Evolutionary conservation across 2,797 vertebrate genomes (phyloP).

Genomic region (Peromyscus melanophrys): DNA sequence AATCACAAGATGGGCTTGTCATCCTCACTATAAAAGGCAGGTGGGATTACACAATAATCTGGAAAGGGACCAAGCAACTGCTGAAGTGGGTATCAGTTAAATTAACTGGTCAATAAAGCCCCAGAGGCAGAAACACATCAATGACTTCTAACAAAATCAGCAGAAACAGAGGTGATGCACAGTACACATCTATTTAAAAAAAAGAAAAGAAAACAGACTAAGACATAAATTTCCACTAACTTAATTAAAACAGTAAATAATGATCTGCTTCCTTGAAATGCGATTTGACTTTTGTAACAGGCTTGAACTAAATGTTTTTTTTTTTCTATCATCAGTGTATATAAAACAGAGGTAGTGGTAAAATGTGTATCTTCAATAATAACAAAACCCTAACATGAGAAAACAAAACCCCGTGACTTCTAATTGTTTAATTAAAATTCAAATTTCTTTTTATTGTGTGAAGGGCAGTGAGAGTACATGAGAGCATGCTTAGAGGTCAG

Average conservation of each 20-base stretch:
- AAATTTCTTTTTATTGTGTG: background rate
- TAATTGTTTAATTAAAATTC: background rate
- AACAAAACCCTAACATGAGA: constrained; percentile 48
- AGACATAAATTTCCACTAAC: constrained; percentile 53
- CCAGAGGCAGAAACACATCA: constrained; percentile 41
- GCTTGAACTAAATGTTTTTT: constrained; percentile 65
- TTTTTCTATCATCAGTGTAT: constrained; percentile 42
- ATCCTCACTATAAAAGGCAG: background rate
- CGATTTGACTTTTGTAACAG: constrained; percentile 70
- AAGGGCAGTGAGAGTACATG: background rate
- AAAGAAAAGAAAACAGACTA: constrained; percentile 63
- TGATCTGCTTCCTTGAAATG: constrained; percentile 63
- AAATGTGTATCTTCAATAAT: constrained; percentile 20
- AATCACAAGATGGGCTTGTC: background rate
- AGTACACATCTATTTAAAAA: constrained; percentile 74
- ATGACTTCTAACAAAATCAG: constrained; percentile 80
- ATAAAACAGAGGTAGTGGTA: constrained; percentile 50
- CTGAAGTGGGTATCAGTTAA: constrained; percentile 61
- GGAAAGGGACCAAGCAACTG: constrained; percentile 15
- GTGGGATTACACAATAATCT: background rate
- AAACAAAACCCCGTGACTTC: constrained; percentile 68
- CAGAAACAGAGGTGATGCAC: constrained; percentile 81
- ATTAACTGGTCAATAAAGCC: constrained; percentile 68
- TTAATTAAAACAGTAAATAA: constrained; percentile 81
- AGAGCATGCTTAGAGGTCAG: background rate